Evolutionary conservation across 2,113 vertebrate genomes (phyloP), one percentile per base, ranked within the genome.

Genomic region (Ochotona princeps): DNA sequence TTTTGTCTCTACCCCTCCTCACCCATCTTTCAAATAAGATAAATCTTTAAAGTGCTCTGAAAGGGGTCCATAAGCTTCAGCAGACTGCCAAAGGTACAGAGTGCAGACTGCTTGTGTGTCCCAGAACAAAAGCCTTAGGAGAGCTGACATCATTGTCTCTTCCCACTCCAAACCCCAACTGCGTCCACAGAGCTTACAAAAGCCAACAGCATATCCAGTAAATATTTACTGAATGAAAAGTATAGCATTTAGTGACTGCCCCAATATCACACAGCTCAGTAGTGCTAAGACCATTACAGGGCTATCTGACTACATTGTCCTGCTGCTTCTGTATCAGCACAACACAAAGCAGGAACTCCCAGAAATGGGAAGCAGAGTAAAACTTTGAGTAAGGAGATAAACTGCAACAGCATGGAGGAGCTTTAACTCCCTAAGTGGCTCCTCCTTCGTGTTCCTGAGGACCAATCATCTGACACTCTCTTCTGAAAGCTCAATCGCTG

Each of bases 81-180:
- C 63, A 86, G 57, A 75, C n/a, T 10, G 11, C 13, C 49, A 90
- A 84, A 86, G 28, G 54, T 65, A 74, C 60, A 30, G 13, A 38
- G 76, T 44, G 38, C 83, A 74, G 9, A 13, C 44, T 28, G 9
- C 28, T n/a, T 81, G 6, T 28, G 47, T n/a, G 0, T 81, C 60
- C 38, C 35, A 92, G 76, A 94, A 92, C 73, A 83, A 93, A 47
- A 89, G 72, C 4, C 20, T 2, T 2, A 67, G 11, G 26, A 86
- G 4, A 76, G 5, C 30, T 65, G 61, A 83, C 21, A 70, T 60
- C 30, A 38, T 83, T 63, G 23, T 54, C 54, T 32, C 17, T 79
- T 65, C 49, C 25, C 10, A 6, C 38, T 7, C 38, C 17, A 17
- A 60, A 44, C 38, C 38, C 38, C 38, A 89, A 49, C 17, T 69